Base-by-base conservation (phyloP, 2,888 invertebrate genomes). In the Spatulosminthurus flaviceps region DNA sequence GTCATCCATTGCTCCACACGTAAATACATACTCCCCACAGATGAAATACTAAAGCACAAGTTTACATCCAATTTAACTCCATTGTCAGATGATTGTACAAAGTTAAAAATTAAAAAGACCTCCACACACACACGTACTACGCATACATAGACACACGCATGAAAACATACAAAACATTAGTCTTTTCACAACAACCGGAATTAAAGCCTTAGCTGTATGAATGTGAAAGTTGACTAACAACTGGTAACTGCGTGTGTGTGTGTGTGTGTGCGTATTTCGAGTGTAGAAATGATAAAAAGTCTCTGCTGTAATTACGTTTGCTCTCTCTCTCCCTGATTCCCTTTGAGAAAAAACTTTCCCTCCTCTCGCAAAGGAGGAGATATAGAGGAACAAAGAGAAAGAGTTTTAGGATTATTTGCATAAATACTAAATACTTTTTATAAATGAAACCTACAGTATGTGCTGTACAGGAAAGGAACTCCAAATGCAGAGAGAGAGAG, bases 391-490 rank as follows among this genome's bases (percentile, higher is more conserved):
- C 51, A 51, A 51, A 51, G 51, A n/a, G 51, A 51, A 51, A 51
- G 51, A 51, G 51, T 51, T 51, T 51, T 51, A 16, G 41, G 41
- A 41, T 9, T 70, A 70, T 70, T 70, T 70, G 70, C 70, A 70
- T 70, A 70, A 70, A 70, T 70, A 70, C 70, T 70, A 34, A 70
- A 70, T 70, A 34, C 70, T 29, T 70, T 9, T 29, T 29, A 70
- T 16, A 5, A 11, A 67, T 24, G 29, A 70, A 26, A n/a, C 70
- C 34, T 70, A 24, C 13, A 28, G 29, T 51, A 5, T 51, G 51
- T 51, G 51, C n/a, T n/a, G 51, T 13, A 19, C 13, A 51, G 51
- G 51, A 51, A 51, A 51, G 34, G 34, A 9, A n/a, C n/a, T 34
- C 9, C 5, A 34, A 9, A 9, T 7, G 34, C 34, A 9, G 34